A percentile compares a stretch with the other conserved stretches of the same genome.
Conservation (phyloP, 1,140 invertebrate species). For the Solenopsis fugax region DNA sequence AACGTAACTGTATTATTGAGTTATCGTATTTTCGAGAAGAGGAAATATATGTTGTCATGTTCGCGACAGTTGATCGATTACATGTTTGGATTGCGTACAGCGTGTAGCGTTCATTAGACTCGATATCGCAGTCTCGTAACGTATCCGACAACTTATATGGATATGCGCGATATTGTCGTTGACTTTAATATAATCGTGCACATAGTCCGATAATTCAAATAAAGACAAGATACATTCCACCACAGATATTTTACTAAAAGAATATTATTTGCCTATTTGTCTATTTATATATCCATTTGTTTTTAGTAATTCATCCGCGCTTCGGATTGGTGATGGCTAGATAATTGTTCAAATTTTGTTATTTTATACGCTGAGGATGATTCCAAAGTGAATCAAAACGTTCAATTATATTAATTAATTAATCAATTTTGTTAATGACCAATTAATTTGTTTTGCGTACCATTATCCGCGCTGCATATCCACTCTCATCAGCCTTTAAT, state of each 20-base stretch:
- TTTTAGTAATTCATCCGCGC: too few species aligned
- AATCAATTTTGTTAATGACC: too few species aligned
- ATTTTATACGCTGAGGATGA: too few species aligned
- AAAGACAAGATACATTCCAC: neutral
- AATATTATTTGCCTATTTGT: too few species aligned
- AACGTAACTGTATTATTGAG: slow-evolving; percentile 3
- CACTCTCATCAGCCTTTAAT: too few species aligned
- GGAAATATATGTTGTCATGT: neutral
- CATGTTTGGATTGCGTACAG: neutral
- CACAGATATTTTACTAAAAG: neutral
- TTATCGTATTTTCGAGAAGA: neutral
- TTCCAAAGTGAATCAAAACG: too few species aligned
- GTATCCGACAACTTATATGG: neutral
- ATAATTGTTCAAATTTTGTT: too few species aligned
- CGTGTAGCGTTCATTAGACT: neutral
- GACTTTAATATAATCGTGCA: neutral
- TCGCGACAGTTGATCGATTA: neutral
- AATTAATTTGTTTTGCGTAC: too few species aligned
- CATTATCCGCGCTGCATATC: too few species aligned
- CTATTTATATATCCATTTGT: too few species aligned
- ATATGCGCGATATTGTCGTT: neutral
- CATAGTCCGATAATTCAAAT: neutral
- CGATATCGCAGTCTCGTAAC: neutral
- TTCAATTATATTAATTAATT: too few species aligned
- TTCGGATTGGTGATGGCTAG: too few species aligned